phyloP scores from a whole-genome alignment of 2,797 vertebrate species.

The Manis crassicaudata region DNA sequence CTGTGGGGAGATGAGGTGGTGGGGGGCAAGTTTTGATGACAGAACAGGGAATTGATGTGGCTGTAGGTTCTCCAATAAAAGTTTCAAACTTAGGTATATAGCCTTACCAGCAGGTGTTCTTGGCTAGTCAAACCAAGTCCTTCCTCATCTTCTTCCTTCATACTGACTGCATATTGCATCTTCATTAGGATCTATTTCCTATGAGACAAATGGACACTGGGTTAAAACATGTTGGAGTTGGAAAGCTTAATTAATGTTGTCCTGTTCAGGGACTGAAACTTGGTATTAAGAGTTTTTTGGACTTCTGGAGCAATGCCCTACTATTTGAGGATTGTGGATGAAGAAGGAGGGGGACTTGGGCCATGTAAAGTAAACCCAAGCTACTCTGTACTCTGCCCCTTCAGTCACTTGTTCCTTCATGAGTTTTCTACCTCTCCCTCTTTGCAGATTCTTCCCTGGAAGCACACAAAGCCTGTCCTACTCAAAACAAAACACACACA shows the following conservation, averaged over 20 bases:
- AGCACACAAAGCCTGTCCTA: neutral
- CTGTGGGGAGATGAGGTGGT: neutral
- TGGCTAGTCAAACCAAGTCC: neutral
- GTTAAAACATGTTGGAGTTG: neutral
- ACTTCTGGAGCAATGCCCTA: neutral
- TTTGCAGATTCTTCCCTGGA: neutral
- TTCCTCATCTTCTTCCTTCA: neutral
- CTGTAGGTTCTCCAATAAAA: neutral
- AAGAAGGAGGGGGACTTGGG: neutral
- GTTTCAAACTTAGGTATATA: neutral
- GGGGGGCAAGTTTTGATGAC: neutral
- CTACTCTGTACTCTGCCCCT: neutral
- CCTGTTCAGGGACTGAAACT: neutral
- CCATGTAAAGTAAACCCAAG: neutral
- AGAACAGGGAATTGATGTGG: neutral
- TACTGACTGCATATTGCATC: neutral
- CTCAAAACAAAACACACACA: neutral
- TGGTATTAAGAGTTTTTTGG: neutral
- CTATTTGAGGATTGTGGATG: neutral
- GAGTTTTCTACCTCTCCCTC: neutral
- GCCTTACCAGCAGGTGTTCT: neutral
- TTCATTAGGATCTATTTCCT: neutral
- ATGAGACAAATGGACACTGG: neutral
- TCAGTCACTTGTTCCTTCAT: neutral
- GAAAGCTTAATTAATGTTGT: neutral